These are phyloP conservation scores for Isoperla grammatica DNA, from an alignment of 2,888 invertebrate genomes.

Conservation along the genomic window DNA sequence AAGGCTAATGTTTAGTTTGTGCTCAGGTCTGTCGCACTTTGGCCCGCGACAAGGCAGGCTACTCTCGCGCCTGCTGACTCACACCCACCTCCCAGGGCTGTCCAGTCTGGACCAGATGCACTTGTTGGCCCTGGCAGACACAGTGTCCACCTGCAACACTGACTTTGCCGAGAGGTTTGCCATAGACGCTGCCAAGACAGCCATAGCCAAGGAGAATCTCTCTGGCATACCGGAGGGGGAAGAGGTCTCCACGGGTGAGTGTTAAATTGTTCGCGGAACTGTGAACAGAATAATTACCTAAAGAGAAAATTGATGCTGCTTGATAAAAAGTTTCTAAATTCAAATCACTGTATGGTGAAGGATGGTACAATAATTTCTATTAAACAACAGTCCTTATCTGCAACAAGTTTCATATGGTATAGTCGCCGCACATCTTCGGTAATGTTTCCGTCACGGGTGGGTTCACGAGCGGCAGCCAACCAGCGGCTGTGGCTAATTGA, in stretches of 20 bases:
- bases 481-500: too few relatives aligned
- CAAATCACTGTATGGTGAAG: too few relatives aligned
- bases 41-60: conserved; percentile 73
- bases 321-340: too few relatives aligned
- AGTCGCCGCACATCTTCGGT: too few relatives aligned
- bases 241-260: conserved; percentile 49
- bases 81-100: conserved; percentile 89
- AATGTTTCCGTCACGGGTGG: too few relatives aligned
- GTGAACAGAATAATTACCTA: too few relatives aligned
- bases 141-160: conserved; percentile 88
- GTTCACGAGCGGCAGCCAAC: too few relatives aligned
- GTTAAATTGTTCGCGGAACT: background rate
- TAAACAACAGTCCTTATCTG: too few relatives aligned
- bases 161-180: conserved; percentile 80
- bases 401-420: too few relatives aligned
- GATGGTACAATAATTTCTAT: too few relatives aligned
- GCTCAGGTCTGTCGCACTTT: conserved; percentile 64
- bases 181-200: conserved; percentile 60
- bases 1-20: too few relatives aligned
- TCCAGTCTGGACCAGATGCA: conserved; percentile 99
- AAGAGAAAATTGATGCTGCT: too few relatives aligned
- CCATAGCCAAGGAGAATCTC: conserved; percentile 60
- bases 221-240: conserved; percentile 51
- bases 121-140: conserved; percentile 95
- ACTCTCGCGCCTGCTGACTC: conserved; percentile 84